Base-by-base conservation (phyloP, 1,140 invertebrate genomes). In the Rhynchophorus ferrugineus region DNA sequence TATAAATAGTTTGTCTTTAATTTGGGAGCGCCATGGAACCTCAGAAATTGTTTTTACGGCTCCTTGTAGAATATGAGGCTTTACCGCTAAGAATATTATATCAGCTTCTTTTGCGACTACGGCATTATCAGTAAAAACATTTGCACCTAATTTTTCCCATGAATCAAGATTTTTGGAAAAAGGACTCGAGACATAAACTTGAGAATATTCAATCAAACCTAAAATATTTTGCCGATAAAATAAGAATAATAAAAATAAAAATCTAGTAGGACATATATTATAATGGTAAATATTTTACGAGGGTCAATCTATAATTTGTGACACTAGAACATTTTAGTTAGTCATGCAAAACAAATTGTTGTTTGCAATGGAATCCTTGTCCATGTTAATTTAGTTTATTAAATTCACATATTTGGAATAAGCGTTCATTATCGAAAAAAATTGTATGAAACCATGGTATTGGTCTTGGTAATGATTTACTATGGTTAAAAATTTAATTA, bases 1-100 rank as follows among this genome's bases (percentile, higher is more conserved):
- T 29, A 89, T 71, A 67, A 85, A 78, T 59, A 91, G 51, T 74
- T 82, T 75, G 72, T 70, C 70, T 47, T 52, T 62, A 11, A 68
- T 63, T 50, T 63, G 37, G 8, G 21, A 13, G 9, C 49, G 20
- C 59, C 64, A 43, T 62, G 63, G 21, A 56, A 62, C 44, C 42
- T 44, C 6, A 54, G 57, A 9, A 54, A 75, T 49, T 71, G 66
- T 61, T 66, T 70, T 58, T 21, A 91, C 65, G 14, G 84, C 81
- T 13, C 70, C 66, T 20, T 71, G 57, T 3, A 95, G 75, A 48
- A 88, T 76, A 50, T 87, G 80, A 3, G 92, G 92, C 66, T 96
- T 96, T 0, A 94, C 80, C 24, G 89, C 83, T 42, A 95, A 68
- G 59, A 95, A 84, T 47, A 95, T 72, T 16, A 91, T 72, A 54